phyloP scores from a whole-genome alignment of 2,888 invertebrate genomes.

The Drosophila yooni region DNA sequence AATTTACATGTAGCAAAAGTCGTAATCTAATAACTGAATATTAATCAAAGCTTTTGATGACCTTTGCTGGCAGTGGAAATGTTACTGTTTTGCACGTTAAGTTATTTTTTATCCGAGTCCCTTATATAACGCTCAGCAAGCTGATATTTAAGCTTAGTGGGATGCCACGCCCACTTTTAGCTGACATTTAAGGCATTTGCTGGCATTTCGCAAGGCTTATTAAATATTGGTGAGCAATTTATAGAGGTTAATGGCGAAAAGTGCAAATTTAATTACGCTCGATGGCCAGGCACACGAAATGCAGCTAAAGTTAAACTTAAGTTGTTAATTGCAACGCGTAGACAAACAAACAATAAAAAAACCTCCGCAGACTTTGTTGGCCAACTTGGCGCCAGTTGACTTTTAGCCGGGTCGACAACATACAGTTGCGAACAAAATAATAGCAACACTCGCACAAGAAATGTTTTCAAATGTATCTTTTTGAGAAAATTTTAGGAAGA shows the following conservation, averaged over 20 bases:
- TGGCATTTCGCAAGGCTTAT: constrained; percentile 57
- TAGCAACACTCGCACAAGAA: not conserved
- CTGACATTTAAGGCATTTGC: constrained; percentile 58
- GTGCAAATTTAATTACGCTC: constrained; percentile 71
- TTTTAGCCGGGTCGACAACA: constrained; percentile 9
- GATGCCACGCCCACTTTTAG: constrained; percentile 23
- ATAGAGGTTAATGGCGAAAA: constrained; percentile 52
- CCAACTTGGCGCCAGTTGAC: constrained; percentile 36
- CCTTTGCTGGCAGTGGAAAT: constrained; percentile 1
- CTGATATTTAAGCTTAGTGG: not conserved
- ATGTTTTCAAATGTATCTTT: not conserved
- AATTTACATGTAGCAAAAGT: not conserved
- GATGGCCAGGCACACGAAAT: constrained; percentile 39
- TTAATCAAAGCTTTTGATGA: not conserved
- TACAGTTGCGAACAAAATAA: not conserved
- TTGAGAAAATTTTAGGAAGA: not conserved
- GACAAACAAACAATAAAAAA: constrained; percentile 50
- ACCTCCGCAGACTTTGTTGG: constrained; percentile 51
- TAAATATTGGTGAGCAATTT: constrained; percentile 41
- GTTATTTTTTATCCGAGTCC: not conserved
- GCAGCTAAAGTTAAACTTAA: constrained; percentile 28
- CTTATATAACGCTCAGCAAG: constrained; percentile 5
- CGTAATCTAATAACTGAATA: not conserved
- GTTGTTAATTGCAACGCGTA: constrained; percentile 46
- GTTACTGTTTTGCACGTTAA: not conserved